Conservation (phyloP, 2,888 invertebrate genomes). For the Chrysomela aeneicollis region DNA sequence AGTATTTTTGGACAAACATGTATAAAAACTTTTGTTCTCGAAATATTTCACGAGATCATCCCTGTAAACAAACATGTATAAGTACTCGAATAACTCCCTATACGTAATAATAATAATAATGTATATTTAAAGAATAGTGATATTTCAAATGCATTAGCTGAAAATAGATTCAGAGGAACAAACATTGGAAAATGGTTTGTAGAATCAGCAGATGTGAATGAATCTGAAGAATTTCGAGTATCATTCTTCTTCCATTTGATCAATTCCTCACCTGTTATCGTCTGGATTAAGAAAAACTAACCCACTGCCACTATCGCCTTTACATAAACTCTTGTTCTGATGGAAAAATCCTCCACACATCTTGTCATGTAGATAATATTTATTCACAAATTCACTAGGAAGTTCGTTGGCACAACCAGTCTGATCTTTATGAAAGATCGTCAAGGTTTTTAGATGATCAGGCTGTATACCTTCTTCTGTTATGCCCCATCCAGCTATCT, state of each 20-base stretch:
- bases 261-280: constrained; percentile 27
- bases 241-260: not conserved
- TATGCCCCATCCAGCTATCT: constrained; percentile 38
- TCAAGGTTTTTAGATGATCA: constrained; percentile 30
- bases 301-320: constrained; percentile 39
- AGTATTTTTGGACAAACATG: no score
- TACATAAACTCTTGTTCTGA: constrained; percentile 34
- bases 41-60: no score
- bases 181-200: no score
- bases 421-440: constrained; percentile 37
- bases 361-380: constrained; percentile 37
- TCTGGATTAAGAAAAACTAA: constrained; percentile 33
- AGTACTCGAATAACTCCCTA: no score
- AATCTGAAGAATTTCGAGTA: not conserved
- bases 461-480: constrained; percentile 29
- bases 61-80: no score
- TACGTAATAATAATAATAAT: no score
- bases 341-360: constrained; percentile 36
- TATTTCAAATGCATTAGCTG: no score
- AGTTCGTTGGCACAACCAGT: constrained; percentile 33
- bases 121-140: no score
- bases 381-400: constrained; percentile 32
- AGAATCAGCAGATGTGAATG: no score
- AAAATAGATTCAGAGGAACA: no score
- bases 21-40: no score